phyloP scores from a whole-genome alignment of 2,113 vertebrate genomes.

The Felis catus region F.catus_Fca126_mat1.0 CM031419.1:26298501-26299000 shows the following conservation, averaged over 20 bases:
- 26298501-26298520: background rate
- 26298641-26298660: background rate
- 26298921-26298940: background rate
- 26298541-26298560: background rate
- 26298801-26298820: background rate
- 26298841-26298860: background rate
- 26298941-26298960: background rate
- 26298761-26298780: background rate
- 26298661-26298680: background rate
- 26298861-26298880: background rate
- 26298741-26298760: background rate
- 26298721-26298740: background rate
- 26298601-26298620: background rate
- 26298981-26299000: background rate
- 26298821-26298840: background rate
- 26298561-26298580: background rate
- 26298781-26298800: background rate
- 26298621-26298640: background rate
- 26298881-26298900: background rate
- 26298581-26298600: background rate
- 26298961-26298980: background rate
- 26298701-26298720: background rate
- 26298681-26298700: background rate
- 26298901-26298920: background rate
- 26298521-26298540: background rate